Conservation (phyloP, 1,140 invertebrate species). For the Macrosteles quadrilineatus region DNA sequence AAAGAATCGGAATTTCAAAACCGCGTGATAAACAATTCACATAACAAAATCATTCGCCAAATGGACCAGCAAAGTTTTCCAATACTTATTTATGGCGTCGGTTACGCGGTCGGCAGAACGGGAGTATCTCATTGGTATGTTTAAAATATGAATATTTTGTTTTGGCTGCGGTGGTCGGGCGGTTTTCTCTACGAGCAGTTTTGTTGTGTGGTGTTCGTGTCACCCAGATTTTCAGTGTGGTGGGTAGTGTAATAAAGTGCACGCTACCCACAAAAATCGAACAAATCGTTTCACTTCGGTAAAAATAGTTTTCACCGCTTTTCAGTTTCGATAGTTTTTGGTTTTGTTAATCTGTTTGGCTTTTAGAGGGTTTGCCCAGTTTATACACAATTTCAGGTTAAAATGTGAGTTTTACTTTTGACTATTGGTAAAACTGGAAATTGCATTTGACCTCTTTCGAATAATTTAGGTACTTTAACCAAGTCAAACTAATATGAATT, state of each 20-base stretch:
- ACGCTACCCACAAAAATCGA: slow-evolving; percentile 7
- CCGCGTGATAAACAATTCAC: slow-evolving; percentile 1
- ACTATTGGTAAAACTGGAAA: too few species aligned
- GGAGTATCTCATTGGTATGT: neutral
- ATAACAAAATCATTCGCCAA: slow-evolving; percentile 1
- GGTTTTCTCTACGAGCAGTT: slow-evolving; percentile 16
- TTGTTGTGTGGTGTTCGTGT: neutral
- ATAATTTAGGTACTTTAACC: too few species aligned
- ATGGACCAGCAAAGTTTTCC: neutral
- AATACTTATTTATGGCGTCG: slow-evolving; percentile 3
- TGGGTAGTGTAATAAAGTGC: too few species aligned
- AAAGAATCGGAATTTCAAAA: too few species aligned
- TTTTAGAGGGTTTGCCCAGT: too few species aligned
- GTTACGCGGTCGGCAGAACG: neutral
- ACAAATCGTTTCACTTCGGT: neutral
- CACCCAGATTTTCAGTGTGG: too few species aligned
- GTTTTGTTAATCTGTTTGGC: too few species aligned
- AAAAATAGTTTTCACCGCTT: slow-evolving; percentile 23
- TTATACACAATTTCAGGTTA: too few species aligned
- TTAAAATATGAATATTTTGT: slow-evolving; percentile 27
- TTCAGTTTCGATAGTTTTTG: too few species aligned
- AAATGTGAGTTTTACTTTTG: too few species aligned
- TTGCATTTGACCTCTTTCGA: too few species aligned
- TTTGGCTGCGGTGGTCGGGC: neutral
- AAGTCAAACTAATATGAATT: too few species aligned